These are phyloP conservation scores for Ophion slaviceki DNA, from an alignment of 2,888 invertebrate species.

Conservation along the genomic window DNA sequence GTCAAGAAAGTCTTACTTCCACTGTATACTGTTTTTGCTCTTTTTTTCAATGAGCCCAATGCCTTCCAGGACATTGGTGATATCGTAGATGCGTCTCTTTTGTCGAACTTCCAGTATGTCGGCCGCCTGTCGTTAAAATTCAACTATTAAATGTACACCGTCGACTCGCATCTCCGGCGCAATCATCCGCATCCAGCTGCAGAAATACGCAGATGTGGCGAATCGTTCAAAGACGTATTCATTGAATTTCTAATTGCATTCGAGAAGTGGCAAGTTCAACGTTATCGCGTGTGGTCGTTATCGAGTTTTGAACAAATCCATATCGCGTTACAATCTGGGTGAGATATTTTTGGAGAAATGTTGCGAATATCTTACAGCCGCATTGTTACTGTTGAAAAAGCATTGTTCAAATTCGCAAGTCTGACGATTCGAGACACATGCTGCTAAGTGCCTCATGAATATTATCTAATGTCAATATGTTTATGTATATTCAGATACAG, in stretches of 20 bases:
- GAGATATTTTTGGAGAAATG: neutral
- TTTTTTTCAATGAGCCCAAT: conserved; percentile 97
- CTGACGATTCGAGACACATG: neutral
- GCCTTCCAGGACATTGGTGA: conserved; percentile 96
- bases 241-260: neutral
- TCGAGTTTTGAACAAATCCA: neutral
- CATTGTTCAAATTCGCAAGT: neutral
- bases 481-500: neutral
- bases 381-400: neutral
- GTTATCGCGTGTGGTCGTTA: neutral
- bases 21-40: conserved; percentile 97
- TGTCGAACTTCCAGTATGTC: conserved; percentile 94
- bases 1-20: conserved; percentile 89
- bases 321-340: neutral
- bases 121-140: conserved; percentile 88
- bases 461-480: neutral
- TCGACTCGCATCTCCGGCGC: neutral
- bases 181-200: neutral
- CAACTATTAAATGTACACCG: conserved; percentile 9
- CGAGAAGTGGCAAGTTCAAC: neutral
- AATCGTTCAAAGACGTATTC: neutral
- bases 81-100: conserved; percentile 96
- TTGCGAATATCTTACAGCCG: neutral
- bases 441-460: neutral
- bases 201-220: neutral